Base-by-base conservation (phyloP, 2,888 invertebrate species). In the Keiferia lycopersicella region DNA sequence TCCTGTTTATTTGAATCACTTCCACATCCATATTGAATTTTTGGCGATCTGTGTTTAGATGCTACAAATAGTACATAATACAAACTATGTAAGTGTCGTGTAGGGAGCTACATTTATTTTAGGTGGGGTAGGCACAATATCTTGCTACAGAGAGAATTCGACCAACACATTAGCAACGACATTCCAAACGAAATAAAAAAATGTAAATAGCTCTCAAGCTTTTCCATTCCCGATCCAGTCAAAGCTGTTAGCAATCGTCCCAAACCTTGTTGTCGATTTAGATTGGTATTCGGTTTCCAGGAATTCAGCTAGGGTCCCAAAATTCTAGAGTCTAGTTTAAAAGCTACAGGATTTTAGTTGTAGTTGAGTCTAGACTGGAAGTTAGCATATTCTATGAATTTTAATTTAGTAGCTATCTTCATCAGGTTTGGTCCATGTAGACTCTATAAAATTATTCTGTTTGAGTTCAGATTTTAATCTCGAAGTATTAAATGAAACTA, bases 371-470 rank as follows among this genome's bases (percentile, higher is more conserved):
- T 34, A n/a, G 30, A 56, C 30, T 56, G 30, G 30, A 30, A 30
- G 14, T 30, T 34, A 56, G 56, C 14, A 11, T 56, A 56, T 30
- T 56, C 56, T 30, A 56, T 56, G 30, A 56, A 34, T 56, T 56
- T 34, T 34, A 16, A 34, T 56, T 10, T 11, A 26, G 16, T 7
- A 11, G 11, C 26, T 2, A 2, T 18, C 50, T 20, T 50, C 18
- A 20, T 26, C 51, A 56, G 34, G 11, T 16, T 56, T 14, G 10
- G 26, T 34, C 34, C n/a, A 14, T 6, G 12, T 56, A 4, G 16
- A 56, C 2, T 34, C 16, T 16, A 2, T 18, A 34, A 14, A 14
- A 14, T 41, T 41, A 41, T n/a, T 45, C 4, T 16, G 45, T 45
- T 4, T 45, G 45, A 16, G 16, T n/a, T 45, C 16, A 14, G 14